These are phyloP conservation scores for Chaetura pelagica DNA, from an alignment of 2,113 vertebrate species.

Conservation along the genomic window DNA sequence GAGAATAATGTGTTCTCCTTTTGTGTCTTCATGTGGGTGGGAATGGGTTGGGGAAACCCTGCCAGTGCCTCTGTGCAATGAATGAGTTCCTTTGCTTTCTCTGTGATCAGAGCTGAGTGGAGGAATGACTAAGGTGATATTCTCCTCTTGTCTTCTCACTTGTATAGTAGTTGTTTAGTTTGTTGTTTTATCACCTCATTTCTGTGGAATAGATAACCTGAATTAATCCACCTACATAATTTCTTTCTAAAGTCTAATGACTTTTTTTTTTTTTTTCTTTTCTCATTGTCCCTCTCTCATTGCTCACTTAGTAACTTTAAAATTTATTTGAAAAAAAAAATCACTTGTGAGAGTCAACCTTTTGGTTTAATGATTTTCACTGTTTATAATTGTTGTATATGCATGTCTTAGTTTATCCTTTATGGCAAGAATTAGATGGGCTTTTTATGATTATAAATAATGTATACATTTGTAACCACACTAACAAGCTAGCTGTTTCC, in stretches of 20 bases:
- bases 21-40: constrained; percentile 8
- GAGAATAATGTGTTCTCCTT: background rate
- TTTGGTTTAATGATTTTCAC: background rate
- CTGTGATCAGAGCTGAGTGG: background rate
- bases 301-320: background rate
- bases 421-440: background rate
- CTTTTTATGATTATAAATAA: background rate
- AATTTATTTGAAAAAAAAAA: background rate
- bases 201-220: background rate
- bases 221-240: background rate
- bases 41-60: background rate
- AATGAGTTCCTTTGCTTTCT: background rate
- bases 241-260: background rate
- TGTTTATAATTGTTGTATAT: background rate
- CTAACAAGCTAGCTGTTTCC: background rate
- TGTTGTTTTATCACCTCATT: background rate
- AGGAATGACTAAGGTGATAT: background rate
- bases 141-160: background rate
- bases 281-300: background rate
- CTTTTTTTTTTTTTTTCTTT: background rate
- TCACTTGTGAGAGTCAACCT: background rate
- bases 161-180: background rate
- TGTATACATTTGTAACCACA: background rate
- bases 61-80: background rate
- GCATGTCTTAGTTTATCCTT: background rate